Percentiles rank a stretch among this genome's conserved stretches.
These are phyloP conservation scores for Ophioninae sp. DNA, from an alignment of 2,888 invertebrate species.

Conservation along the genomic window DNA sequence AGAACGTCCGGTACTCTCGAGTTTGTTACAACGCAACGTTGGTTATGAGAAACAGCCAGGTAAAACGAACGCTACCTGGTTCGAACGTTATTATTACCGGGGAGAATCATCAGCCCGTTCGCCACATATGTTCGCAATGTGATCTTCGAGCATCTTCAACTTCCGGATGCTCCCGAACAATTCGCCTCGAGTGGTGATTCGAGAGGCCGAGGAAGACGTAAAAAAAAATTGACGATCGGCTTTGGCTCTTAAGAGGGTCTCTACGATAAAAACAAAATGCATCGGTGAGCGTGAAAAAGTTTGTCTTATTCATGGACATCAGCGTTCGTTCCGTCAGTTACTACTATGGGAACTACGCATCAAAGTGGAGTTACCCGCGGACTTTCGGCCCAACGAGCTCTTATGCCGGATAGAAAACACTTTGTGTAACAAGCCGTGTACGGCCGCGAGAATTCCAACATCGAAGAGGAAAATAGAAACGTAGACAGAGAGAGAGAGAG, in stretches of 20 bases:
- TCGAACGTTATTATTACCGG: not conserved
- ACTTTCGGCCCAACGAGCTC: constrained; percentile 69
- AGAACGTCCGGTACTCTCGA: not conserved
- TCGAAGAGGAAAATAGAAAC: too few relatives aligned
- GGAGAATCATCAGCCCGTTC: not conserved
- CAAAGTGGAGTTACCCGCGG: constrained; percentile 63
- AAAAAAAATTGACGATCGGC: constrained; percentile 8
- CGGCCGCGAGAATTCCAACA: constrained; percentile 42
- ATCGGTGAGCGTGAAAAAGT: constrained; percentile 44
- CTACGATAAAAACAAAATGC: constrained; percentile 13
- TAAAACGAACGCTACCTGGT: constrained; percentile 6
- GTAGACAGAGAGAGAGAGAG: not conserved
- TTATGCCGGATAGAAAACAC: constrained; percentile 67
- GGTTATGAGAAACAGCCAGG: not conserved
- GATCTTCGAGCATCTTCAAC: constrained; percentile 3
- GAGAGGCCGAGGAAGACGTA: not conserved
- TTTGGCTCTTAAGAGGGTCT: constrained; percentile 12
- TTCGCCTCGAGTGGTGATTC: constrained; percentile 10
- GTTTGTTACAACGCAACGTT: constrained; percentile 35
- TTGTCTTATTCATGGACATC: constrained; percentile 25
- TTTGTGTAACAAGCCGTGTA: constrained; percentile 64
- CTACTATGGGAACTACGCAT: constrained; percentile 31
- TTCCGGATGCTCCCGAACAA: constrained; percentile 37
- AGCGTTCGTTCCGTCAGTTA: too few relatives aligned
- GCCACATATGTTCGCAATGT: not conserved